A percentile compares a stretch with the other conserved stretches of the same genome.
Evolutionary conservation across 2,113 vertebrate species (phyloP).

Genomic region (Ophiodon elongatus): DNA sequence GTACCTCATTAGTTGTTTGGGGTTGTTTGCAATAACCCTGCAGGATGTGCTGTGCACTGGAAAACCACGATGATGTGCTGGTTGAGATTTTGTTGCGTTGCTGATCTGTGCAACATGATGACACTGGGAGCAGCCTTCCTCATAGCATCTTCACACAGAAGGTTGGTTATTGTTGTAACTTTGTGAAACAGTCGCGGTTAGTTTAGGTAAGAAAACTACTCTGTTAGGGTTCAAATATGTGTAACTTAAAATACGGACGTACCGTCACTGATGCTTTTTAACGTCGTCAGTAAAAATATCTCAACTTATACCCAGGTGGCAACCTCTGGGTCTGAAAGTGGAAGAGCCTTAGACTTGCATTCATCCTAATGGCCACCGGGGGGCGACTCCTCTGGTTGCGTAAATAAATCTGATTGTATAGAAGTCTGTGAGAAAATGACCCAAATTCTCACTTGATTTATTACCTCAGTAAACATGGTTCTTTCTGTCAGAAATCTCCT

Average conservation of each 20-base stretch:
- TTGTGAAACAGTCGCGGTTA: neutral
- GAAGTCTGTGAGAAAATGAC: neutral
- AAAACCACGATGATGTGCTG: neutral
- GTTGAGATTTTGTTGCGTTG: neutral
- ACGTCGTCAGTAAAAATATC: neutral
- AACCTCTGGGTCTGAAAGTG: no score
- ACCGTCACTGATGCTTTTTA: neutral
- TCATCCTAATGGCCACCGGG: neutral
- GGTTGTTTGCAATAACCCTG: slow-evolving; percentile 27
- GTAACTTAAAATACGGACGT: no score
- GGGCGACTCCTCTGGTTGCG: neutral
- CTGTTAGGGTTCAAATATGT: neutral
- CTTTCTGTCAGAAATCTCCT: no score
- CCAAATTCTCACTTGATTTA: no score
- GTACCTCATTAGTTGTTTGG: slow-evolving; percentile 53
- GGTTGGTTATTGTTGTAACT: neutral
- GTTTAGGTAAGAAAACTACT: neutral
- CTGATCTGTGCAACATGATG: neutral
- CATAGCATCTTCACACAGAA: no score
- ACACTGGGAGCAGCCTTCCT: no score
- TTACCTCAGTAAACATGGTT: no score
- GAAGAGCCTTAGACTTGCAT: neutral
- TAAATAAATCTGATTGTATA: no score
- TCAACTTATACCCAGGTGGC: no score
- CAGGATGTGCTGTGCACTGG: slow-evolving; percentile 10